Conservation (phyloP, 2,888 invertebrate species). For the Pheosia tremula region DNA sequence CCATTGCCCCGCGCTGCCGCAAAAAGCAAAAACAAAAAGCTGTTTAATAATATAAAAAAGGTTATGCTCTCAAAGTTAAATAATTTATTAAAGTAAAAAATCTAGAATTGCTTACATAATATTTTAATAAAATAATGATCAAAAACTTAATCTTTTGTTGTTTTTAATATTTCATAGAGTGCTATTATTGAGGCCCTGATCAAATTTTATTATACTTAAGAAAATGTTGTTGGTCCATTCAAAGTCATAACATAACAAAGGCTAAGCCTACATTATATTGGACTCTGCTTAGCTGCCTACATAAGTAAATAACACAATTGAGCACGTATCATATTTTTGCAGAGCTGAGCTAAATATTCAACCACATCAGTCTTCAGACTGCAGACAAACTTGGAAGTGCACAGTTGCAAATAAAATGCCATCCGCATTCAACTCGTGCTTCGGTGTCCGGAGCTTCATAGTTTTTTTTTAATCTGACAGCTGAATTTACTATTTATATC, state of each 20-base stretch:
- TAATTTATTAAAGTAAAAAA: background rate
- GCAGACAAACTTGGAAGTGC: background rate
- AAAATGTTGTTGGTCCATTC: too few species aligned
- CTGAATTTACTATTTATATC: too few species aligned
- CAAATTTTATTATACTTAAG: too few species aligned
- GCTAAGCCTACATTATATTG: too few species aligned
- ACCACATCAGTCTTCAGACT: conserved; percentile 19
- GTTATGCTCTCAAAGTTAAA: conserved; percentile 4
- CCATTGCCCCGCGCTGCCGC: conserved; percentile 9
- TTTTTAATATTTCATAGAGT: background rate
- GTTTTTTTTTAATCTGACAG: too few species aligned
- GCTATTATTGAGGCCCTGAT: too few species aligned
- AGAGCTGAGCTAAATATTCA: conserved; percentile 19
- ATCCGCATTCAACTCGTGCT: conserved; percentile 9
- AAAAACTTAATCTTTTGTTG: background rate
- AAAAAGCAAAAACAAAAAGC: conserved; percentile 20
- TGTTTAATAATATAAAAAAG: conserved; percentile 16
- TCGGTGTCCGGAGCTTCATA: background rate
- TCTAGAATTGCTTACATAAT: background rate
- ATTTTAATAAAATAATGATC: background rate
- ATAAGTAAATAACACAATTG: too few species aligned
- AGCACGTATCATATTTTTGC: background rate
- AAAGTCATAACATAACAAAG: too few species aligned
- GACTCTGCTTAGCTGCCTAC: too few species aligned
- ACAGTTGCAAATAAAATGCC: conserved; percentile 23